phyloP scores from a whole-genome alignment of 64 coral and sea anemone genomes.

The Porites australiensis region DNA sequence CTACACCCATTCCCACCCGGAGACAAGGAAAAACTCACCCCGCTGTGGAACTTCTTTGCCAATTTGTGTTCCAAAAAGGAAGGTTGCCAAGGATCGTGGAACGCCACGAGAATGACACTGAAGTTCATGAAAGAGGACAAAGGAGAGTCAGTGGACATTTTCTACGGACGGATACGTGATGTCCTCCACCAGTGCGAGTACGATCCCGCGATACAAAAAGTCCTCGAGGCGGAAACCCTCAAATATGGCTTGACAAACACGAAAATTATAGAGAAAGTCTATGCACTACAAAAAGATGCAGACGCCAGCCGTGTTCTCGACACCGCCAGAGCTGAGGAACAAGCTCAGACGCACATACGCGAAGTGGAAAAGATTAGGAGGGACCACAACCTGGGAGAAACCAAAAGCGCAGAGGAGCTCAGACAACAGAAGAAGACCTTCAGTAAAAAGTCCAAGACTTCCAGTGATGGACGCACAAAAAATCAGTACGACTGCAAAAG shows the following conservation, averaged over 20 bases:
- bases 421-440: conserved; percentile 12
- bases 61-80: conserved; percentile 84
- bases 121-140: conserved; percentile 89
- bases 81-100: conserved; percentile 86
- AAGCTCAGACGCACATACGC: conserved; percentile 86
- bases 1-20: conserved; percentile 60
- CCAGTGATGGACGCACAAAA: conserved; percentile 76
- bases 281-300: conserved; percentile 81
- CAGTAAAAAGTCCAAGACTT: conserved; percentile 66
- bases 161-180: conserved; percentile 89
- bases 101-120: conserved; percentile 79
- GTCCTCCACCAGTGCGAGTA: conserved; percentile 87
- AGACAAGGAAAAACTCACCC: conserved; percentile 80
- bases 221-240: conserved; percentile 83
- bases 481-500: conserved; percentile 73
- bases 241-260: conserved; percentile 86
- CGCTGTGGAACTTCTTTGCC: conserved; percentile 85
- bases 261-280: conserved; percentile 89
- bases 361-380: conserved; percentile 87
- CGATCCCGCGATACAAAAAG: conserved; percentile 84
- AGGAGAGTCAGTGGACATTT: conserved; percentile 89
- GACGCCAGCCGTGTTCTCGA: conserved; percentile 78
- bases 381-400: conserved; percentile 88
- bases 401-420: conserved; percentile 79
- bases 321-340: conserved; percentile 81